Base-by-base conservation (phyloP, 1,140 invertebrate species). In the Polypedilum vanderplanki region DNA sequence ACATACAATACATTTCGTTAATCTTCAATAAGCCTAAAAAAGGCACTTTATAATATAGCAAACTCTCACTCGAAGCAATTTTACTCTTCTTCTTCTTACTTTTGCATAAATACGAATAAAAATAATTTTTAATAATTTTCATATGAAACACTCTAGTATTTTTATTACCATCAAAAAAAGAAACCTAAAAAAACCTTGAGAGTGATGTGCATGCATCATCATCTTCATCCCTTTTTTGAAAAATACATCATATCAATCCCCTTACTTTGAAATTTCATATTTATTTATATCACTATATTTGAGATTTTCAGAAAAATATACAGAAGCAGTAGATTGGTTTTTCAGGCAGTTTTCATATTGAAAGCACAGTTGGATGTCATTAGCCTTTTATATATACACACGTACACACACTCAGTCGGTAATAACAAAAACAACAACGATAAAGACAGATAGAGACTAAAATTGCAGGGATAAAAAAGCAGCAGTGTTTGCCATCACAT, bases 11-110 rank as follows among this genome's bases (percentile, higher is more conserved):
- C 17, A 18, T 70, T 20, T 70, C 18, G 17, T 70, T 70, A 70
- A 70, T 70, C 65, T 70, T 70, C 65, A 70, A 70, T 70, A 70
- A 70, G 20, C 17, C 65, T 70, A 10, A 70, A 70, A 70, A 70
- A 70, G 65, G 65, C 65, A 70, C 65, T 70, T 22, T 10, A 70
- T 18, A 70, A 18, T 7, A 57, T 15, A 17, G 10, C 10, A 57
- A 57, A 57, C n/a, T 57, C n/a, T 17, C 46, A 57, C 10, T 57
- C 10, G 10, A 17, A 57, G n/a, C n/a, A 18, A n/a, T 70, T 22
- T 18, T 5, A 70, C 65, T 18, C 65, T 5, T 57, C 3, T 33
- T 33, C 24, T 33, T 33, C n/a, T n/a, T n/a, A n/a, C n/a, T n/a
- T 33, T 33, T 33, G 24, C 24, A 33, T 33, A 33, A 33, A 33